phyloP scores from a whole-genome alignment of 2,888 invertebrate genomes.

The Acronicta psi region DNA sequence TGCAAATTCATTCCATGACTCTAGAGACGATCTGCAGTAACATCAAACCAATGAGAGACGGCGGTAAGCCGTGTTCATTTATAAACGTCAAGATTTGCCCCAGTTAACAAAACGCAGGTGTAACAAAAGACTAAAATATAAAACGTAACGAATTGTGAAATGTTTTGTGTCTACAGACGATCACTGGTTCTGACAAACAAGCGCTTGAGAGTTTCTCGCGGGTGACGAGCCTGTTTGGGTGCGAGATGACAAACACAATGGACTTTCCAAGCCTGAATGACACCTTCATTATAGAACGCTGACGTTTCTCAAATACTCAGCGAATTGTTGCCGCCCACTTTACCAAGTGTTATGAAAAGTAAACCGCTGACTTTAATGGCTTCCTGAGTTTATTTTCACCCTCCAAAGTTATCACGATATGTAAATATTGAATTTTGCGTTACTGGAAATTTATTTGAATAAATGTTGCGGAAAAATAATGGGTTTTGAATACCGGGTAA shows the following conservation, averaged over 20 bases:
- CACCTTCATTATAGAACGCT: conserved; percentile 79
- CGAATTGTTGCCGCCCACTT: conserved; percentile 69
- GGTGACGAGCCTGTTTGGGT: conserved; percentile 67
- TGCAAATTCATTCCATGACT: conserved; percentile 68
- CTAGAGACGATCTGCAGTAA: conserved; percentile 53
- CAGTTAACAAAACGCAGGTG: conserved; percentile 56
- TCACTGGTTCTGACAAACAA: conserved; percentile 52
- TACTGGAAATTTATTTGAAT: conserved; percentile 61
- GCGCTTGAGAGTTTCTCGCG: conserved; percentile 52
- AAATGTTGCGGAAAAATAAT: conserved; percentile 45
- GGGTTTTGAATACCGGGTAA: conserved; percentile 27
- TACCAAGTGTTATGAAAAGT: conserved; percentile 63
- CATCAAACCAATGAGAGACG: conserved; percentile 66
- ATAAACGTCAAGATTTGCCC: conserved; percentile 68
- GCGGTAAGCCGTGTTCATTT: conserved; percentile 68
- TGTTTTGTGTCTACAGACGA: conserved; percentile 47
- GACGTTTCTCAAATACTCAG: conserved; percentile 77
- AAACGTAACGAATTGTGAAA: conserved; percentile 60
- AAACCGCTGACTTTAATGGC: conserved; percentile 55
- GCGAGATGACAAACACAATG: conserved; percentile 71
- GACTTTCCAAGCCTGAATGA: conserved; percentile 76
- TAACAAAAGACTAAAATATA: conserved; percentile 66
- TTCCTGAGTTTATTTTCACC: conserved; percentile 54
- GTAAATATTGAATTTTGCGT: conserved; percentile 58
- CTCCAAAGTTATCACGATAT: conserved; percentile 58